Evolutionary conservation across 2,797 vertebrate species (phyloP), one percentile per base, ranked within the genome.

Genomic region (Danio choprae): DNA sequence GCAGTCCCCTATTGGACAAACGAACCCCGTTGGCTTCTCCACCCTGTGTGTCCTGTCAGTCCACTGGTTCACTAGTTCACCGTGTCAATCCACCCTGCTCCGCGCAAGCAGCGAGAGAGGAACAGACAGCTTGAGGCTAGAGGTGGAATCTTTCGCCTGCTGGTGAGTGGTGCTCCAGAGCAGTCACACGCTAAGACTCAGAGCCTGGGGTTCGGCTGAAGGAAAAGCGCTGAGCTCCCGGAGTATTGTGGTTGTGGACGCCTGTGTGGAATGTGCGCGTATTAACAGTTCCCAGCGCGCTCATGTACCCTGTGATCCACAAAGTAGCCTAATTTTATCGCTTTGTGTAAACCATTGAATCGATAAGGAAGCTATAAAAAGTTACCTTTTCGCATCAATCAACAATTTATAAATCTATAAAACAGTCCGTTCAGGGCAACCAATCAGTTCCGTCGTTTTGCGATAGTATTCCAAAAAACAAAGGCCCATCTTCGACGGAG

Each of bases 61-160:
- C 87, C 87, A 85, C 87, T 82, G 89, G 91, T 92, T 92, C 91
- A 91, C 86, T 77, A 90, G 89, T 92, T 91, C 91, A 91, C 59
- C 67, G 81, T 90, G 89, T 91, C 90, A 91, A 88, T 88, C 88
- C 79, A 84, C 80, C 77, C 64, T 79, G 78, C 83, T 84, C 80
- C 76, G 70, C 12, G 72, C 77, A 83, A 71, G 81, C 79, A 86
- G 81, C 72, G 64, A 84, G 59, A 87, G 74, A 80, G 81, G 53
- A 63, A 62, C 51, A 77, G 79, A 77, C 60, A 85, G 74, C 65
- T 69, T 62, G 79, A 86, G 64, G 77, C 65, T 82, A 83, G 76
- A 82, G 84, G 83, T 81, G 81, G 78, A 89, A 84, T 86, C 81
- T 81, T 80, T 81, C 70, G 74, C 83, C 82, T 85, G 81, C 68